Percentiles rank a stretch among this genome's conserved stretches.
These are phyloP conservation scores for Marmota flaviventris DNA, from an alignment of 2,113 vertebrate genomes.

Conservation along the genomic window DNA sequence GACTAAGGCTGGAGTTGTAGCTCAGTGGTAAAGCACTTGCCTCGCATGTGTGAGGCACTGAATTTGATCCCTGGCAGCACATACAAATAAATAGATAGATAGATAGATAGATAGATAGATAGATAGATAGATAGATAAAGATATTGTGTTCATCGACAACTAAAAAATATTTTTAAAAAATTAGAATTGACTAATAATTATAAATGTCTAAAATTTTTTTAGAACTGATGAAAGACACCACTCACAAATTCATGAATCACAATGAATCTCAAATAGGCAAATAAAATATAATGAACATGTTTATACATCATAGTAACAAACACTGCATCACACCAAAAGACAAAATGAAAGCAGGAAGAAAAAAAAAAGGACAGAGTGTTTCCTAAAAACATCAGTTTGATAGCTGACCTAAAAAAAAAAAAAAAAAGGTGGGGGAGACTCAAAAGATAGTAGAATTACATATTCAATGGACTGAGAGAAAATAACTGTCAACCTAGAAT, in stretches of 20 bases:
- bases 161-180: not conserved
- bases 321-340: not conserved
- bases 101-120: too few relatives aligned
- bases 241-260: slow-evolving; percentile 4
- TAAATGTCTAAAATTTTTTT: not conserved
- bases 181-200: not conserved
- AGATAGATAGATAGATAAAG: too few relatives aligned
- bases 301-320: not conserved
- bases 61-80: too few relatives aligned
- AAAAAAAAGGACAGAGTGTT: not conserved
- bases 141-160: too few relatives aligned
- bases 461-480: not conserved
- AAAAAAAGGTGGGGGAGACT: not conserved
- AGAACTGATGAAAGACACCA: not conserved
- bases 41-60: too few relatives aligned
- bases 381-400: not conserved
- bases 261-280: not conserved
- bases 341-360: not conserved
- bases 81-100: too few relatives aligned
- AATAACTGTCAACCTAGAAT: slow-evolving; percentile 3
- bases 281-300: not conserved
- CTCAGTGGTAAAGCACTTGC: too few relatives aligned
- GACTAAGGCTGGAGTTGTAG: too few relatives aligned
- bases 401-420: not conserved
- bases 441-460: not conserved